A percentile compares a stretch with the other conserved stretches of the same genome.
These are phyloP conservation scores for Tragopan temminckii DNA, from an alignment of 2,797 vertebrate species.

Conservation along the genomic window DNA sequence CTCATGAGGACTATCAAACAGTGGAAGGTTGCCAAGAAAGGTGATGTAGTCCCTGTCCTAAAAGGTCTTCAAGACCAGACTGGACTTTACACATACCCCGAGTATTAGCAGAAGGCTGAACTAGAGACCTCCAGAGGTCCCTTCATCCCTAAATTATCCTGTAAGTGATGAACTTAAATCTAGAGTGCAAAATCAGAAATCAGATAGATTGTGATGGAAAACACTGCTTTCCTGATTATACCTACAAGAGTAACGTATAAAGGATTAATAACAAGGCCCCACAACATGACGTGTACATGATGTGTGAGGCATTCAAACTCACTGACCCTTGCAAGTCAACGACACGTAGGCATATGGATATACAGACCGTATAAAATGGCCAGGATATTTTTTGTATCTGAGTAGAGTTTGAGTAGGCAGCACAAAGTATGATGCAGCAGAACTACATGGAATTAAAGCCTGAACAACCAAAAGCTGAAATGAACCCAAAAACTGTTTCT, in stretches of 20 bases:
- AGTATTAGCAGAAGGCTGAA: neutral
- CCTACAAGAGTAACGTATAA: neutral
- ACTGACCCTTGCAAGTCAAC: neutral
- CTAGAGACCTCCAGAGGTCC: neutral
- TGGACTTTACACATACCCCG: neutral
- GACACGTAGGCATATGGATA: neutral
- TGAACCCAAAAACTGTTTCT: neutral
- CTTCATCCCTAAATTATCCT: neutral
- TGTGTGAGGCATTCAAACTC: neutral
- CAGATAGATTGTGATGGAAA: neutral
- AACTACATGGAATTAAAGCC: neutral
- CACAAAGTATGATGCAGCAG: neutral
- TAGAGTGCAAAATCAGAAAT: neutral
- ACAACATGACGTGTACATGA: neutral
- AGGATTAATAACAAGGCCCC: neutral
- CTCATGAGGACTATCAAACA: neutral
- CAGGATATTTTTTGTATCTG: neutral
- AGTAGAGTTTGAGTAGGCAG: neutral
- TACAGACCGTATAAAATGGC: neutral
- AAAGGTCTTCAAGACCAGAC: neutral
- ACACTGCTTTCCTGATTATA: neutral
- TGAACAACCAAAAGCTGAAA: slow-evolving; percentile 8
- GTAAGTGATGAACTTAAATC: neutral
- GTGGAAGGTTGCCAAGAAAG: neutral
- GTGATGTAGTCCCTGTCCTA: neutral